These are phyloP conservation scores for Trematomus loennbergii DNA, from an alignment of 2,113 vertebrate genomes.

Conservation along the genomic window DNA sequence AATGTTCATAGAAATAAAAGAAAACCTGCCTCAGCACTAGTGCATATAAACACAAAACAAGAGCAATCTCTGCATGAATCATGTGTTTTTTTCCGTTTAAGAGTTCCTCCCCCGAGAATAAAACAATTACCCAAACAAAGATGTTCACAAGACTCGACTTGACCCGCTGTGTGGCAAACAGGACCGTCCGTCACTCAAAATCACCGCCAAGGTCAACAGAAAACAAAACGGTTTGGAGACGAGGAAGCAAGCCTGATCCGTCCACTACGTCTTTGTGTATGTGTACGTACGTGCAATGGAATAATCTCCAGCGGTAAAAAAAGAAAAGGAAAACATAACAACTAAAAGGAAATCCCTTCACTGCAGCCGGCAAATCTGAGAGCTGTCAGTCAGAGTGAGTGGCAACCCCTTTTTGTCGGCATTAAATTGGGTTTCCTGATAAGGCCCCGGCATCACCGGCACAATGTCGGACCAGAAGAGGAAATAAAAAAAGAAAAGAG, in stretches of 20 bases:
- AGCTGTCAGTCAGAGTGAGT: constrained; percentile 84
- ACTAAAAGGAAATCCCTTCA: constrained; percentile 77
- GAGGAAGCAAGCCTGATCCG: constrained; percentile 19
- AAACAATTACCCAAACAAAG: constrained; percentile 62
- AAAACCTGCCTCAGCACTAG: constrained; percentile 22
- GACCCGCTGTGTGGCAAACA: constrained; percentile 25
- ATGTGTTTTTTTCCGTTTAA: background rate
- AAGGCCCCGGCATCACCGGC: constrained; percentile 73
- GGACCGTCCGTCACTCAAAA: constrained; percentile 60
- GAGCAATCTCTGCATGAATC: constrained; percentile 25
- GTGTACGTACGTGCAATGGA: constrained; percentile 31
- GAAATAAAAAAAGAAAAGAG: constrained; percentile 27
- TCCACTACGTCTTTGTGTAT: constrained; percentile 19
- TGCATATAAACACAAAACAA: constrained; percentile 23
- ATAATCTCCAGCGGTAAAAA: constrained; percentile 55
- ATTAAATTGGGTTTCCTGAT: constrained; percentile 85
- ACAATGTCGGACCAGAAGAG: constrained; percentile 60
- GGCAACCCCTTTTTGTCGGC: constrained; percentile 74
- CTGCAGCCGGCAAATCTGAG: constrained; percentile 76
- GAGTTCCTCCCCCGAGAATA: constrained; percentile 16
- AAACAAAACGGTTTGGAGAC: constrained; percentile 33
- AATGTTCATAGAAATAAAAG: constrained; percentile 32
- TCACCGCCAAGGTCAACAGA: constrained; percentile 48
- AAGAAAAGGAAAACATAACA: constrained; percentile 54
- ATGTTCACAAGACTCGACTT: constrained; percentile 40